Percentiles rank a stretch among this genome's conserved stretches.
Evolutionary conservation across 2,888 invertebrate species (phyloP).

Genomic region (Drosophila ezoana): DNA sequence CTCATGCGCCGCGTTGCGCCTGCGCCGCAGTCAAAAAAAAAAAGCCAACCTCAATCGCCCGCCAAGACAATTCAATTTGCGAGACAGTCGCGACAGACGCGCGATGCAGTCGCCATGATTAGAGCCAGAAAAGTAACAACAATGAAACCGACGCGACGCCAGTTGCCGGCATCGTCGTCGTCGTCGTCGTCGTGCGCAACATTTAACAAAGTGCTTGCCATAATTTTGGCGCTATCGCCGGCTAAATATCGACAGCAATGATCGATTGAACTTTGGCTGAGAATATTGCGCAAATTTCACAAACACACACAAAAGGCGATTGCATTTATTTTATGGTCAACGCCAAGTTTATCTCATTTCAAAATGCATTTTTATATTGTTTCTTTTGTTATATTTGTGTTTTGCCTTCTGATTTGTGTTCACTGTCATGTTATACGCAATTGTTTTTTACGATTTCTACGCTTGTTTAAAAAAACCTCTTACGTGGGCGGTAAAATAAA

Average conservation of each 20-base stretch:
- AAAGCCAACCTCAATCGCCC: conserved; percentile 50
- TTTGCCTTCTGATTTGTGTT: conserved; percentile 48
- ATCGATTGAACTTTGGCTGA: conserved; percentile 76
- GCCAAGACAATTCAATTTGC: conserved; percentile 75
- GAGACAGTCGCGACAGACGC: conserved; percentile 62
- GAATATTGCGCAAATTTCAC: conserved; percentile 52
- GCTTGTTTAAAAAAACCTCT: not conserved
- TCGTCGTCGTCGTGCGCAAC: conserved; percentile 60
- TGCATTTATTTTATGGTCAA: conserved; percentile 66
- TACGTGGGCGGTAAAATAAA: no score
- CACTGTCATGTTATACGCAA: conserved; percentile 50
- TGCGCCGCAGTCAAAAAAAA: conserved; percentile 24
- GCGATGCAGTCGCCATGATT: conserved; percentile 76
- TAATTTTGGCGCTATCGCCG: conserved; percentile 74
- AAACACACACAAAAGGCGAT: conserved; percentile 69
- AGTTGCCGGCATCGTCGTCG: conserved; percentile 9
- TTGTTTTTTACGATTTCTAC: conserved; percentile 22
- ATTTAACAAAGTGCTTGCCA: conserved; percentile 80
- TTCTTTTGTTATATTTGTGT: conserved; percentile 10
- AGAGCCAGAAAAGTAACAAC: conserved; percentile 43
- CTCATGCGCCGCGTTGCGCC: conserved; percentile 71
- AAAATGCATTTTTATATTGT: conserved; percentile 5
- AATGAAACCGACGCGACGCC: conserved; percentile 43
- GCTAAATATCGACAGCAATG: conserved; percentile 77
- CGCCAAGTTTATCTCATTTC: conserved; percentile 46